phyloP scores from a whole-genome alignment of 2,888 invertebrate species.

The Apocheima hispidaria region DNA sequence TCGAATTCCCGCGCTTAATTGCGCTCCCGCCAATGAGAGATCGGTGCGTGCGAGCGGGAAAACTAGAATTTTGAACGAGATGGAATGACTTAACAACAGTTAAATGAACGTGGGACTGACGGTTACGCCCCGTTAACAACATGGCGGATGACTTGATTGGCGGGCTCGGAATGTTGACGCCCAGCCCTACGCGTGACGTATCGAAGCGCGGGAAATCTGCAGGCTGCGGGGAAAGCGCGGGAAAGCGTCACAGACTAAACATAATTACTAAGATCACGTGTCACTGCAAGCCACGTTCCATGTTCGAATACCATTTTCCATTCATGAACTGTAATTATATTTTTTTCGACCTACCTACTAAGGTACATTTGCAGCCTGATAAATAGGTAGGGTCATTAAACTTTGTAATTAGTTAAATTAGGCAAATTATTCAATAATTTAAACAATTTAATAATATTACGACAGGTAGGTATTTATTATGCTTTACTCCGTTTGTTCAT shows the following conservation, averaged over 20 bases:
- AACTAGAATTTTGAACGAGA: slow-evolving; percentile 62
- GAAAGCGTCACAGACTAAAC: slow-evolving; percentile 45
- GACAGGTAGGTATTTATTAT: too few species aligned
- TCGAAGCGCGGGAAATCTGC: slow-evolving; percentile 72
- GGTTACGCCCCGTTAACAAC: slow-evolving; percentile 88
- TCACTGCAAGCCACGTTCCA: slow-evolving; percentile 20
- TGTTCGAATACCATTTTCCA: slow-evolving; percentile 35
- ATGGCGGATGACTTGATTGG: slow-evolving; percentile 89
- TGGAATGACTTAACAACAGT: slow-evolving; percentile 44
- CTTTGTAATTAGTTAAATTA: not conserved
- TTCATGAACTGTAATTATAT: slow-evolving; percentile 25
- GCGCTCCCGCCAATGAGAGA: slow-evolving; percentile 80
- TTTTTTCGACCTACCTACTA: not conserved
- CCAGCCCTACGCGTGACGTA: slow-evolving; percentile 61
- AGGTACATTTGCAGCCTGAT: not conserved
- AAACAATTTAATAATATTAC: too few species aligned
- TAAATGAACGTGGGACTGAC: slow-evolving; percentile 50
- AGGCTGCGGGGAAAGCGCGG: slow-evolving; percentile 56
- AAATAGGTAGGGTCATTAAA: not conserved
- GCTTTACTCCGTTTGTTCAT: too few species aligned
- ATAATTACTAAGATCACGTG: slow-evolving; percentile 22
- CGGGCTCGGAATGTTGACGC: slow-evolving; percentile 73
- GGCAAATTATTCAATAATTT: too few species aligned
- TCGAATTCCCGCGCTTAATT: slow-evolving; percentile 85
- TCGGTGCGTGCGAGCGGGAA: slow-evolving; percentile 69